Percentiles rank a stretch among this genome's conserved stretches.
phyloP scores from a whole-genome alignment of 2,888 invertebrate genomes.

The Pseudococcus jackbeardsleyi region DNA sequence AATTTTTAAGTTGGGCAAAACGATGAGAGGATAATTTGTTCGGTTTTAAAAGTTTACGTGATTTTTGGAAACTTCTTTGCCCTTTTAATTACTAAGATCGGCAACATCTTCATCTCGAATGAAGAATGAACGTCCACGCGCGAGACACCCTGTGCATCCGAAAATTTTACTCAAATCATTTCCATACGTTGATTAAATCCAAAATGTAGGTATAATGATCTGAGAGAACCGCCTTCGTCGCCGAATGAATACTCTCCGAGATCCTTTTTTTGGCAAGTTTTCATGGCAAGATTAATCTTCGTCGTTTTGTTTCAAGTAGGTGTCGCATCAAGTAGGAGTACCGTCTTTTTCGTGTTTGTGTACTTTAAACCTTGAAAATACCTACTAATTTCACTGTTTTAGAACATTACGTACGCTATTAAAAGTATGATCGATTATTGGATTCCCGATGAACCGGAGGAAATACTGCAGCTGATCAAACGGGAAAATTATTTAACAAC shows the following conservation, averaged over 20 bases:
- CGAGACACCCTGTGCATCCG: too few relatives aligned
- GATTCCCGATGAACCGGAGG: slow-evolving; percentile 91
- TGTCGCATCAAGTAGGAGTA: slow-evolving; percentile 23
- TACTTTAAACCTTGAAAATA: slow-evolving; percentile 58
- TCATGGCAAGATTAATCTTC: slow-evolving; percentile 91
- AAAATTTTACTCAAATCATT: neutral
- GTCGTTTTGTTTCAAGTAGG: slow-evolving; percentile 93
- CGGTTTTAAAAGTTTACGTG: too few relatives aligned
- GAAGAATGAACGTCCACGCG: too few relatives aligned
- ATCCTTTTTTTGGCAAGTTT: slow-evolving; percentile 90
- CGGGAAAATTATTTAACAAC: slow-evolving; percentile 92
- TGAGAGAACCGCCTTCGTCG: slow-evolving; percentile 79
- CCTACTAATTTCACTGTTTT: slow-evolving; percentile 68
- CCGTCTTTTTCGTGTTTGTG: neutral
- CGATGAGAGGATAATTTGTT: too few relatives aligned
- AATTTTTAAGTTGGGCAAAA: too few relatives aligned
- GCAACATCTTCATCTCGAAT: too few relatives aligned
- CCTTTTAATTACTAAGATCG: too few relatives aligned
- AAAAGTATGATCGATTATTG: slow-evolving; percentile 93
- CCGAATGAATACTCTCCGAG: slow-evolving; percentile 77
- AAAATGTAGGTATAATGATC: slow-evolving; percentile 84
- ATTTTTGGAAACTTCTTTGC: too few relatives aligned
- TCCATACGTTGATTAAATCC: neutral
- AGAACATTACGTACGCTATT: slow-evolving; percentile 92
- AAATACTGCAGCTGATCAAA: slow-evolving; percentile 86